A percentile compares a stretch with the other conserved stretches of the same genome.
Conservation (phyloP, 2,888 invertebrate species). For the Alitta virens region DNA sequence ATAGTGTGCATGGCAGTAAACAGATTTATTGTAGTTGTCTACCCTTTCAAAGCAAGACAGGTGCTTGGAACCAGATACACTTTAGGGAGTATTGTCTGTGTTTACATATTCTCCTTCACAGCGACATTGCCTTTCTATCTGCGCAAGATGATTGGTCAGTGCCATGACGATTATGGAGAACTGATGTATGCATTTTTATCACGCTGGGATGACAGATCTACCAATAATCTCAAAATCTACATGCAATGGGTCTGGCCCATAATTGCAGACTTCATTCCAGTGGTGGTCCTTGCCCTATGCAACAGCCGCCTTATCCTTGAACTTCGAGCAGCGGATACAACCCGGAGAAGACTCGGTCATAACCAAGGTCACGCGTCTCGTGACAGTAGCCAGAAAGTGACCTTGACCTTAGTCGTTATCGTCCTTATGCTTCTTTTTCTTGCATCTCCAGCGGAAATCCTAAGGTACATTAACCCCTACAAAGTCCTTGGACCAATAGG, state of each 20-base stretch:
- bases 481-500: constrained; percentile 18
- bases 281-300: constrained; percentile 43
- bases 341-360: constrained; percentile 36
- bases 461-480: constrained; percentile 24
- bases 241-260: constrained; percentile 40
- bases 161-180: neutral
- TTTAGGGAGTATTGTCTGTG: constrained; percentile 65
- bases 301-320: constrained; percentile 45
- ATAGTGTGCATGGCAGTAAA: constrained; percentile 72
- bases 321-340: constrained; percentile 41
- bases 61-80: constrained; percentile 64
- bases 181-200: constrained; percentile 3
- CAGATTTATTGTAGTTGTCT: constrained; percentile 73
- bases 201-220: neutral
- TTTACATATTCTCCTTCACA: constrained; percentile 67
- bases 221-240: constrained; percentile 13
- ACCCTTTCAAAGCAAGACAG: constrained; percentile 63
- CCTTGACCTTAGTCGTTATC: constrained; percentile 47
- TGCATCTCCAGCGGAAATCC: constrained; percentile 47
- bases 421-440: constrained; percentile 48
- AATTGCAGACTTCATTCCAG: constrained; percentile 45
- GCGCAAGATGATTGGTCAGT: constrained; percentile 3
- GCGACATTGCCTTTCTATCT: constrained; percentile 64
- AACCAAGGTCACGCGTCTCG: constrained; percentile 32
- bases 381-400: constrained; percentile 41